phyloP scores from a whole-genome alignment of 2,888 invertebrate species.

The Noctua janthina region DNA sequence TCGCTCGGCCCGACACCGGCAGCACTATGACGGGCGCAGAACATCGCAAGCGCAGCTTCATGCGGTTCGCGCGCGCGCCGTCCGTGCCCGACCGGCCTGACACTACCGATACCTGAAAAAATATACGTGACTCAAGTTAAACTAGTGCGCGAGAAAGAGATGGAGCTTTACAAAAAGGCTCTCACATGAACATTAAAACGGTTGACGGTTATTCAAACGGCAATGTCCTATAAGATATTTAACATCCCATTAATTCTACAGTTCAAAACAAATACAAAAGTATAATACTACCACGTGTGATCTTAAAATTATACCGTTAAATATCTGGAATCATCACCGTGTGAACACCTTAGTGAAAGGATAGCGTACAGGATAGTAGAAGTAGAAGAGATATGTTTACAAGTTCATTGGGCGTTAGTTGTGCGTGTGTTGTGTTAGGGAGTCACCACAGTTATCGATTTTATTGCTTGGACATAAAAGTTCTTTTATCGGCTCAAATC shows the following conservation, averaged over 20 bases:
- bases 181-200: neutral
- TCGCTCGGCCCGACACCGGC: slow-evolving; percentile 95
- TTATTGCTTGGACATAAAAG: neutral
- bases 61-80: slow-evolving; percentile 67
- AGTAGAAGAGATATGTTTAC: neutral
- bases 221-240: neutral
- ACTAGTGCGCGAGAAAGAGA: neutral
- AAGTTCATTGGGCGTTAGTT: neutral
- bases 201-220: neutral
- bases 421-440: neutral
- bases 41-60: slow-evolving; percentile 90
- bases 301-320: neutral
- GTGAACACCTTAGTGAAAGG: neutral
- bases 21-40: slow-evolving; percentile 95
- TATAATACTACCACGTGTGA: too few species aligned
- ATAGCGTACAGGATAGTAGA: neutral
- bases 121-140: neutral
- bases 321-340: neutral
- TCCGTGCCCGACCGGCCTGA: slow-evolving; percentile 62
- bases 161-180: neutral
- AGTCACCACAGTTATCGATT: neutral
- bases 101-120: slow-evolving; percentile 62
- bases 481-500: neutral
- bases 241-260: neutral
- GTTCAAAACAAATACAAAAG: neutral